Conservation (phyloP, 2,113 vertebrate genomes). For the Opisthocomus hoazin region DNA sequence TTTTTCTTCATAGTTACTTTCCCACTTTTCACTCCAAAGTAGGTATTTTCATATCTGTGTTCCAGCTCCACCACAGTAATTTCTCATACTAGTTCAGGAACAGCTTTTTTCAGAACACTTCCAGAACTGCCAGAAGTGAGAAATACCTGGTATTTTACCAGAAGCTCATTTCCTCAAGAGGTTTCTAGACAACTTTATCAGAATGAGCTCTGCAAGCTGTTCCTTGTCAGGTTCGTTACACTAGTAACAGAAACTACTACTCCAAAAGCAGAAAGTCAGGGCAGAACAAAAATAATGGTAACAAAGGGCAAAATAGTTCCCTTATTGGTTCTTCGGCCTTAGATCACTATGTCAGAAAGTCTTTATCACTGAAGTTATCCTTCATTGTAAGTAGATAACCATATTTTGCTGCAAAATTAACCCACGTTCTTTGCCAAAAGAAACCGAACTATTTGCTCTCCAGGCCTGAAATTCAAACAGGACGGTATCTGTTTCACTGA, state of each 20-base stretch:
- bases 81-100: neutral
- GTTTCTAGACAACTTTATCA: neutral
- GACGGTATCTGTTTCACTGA: neutral
- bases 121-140: conserved; percentile 6
- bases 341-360: neutral
- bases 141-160: conserved; percentile 29
- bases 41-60: neutral
- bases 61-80: neutral
- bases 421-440: conserved; percentile 36
- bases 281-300: neutral
- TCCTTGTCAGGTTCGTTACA: neutral
- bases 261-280: neutral
- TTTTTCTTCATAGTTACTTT: neutral
- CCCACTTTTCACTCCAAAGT: neutral
- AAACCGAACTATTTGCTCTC: conserved; percentile 39
- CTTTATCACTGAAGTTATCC: conserved; percentile 36
- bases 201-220: neutral
- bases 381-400: conserved; percentile 56
- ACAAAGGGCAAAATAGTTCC: neutral
- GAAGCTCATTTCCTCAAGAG: neutral
- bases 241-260: neutral
- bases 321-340: neutral
- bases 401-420: conserved; percentile 47
- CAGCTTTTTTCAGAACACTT: conserved; percentile 3
- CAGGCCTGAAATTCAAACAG: conserved; percentile 37